Percentiles rank a stretch among this genome's conserved stretches.
Conservation (phyloP, 2,888 invertebrate genomes). For the Metellina segmentata region DNA sequence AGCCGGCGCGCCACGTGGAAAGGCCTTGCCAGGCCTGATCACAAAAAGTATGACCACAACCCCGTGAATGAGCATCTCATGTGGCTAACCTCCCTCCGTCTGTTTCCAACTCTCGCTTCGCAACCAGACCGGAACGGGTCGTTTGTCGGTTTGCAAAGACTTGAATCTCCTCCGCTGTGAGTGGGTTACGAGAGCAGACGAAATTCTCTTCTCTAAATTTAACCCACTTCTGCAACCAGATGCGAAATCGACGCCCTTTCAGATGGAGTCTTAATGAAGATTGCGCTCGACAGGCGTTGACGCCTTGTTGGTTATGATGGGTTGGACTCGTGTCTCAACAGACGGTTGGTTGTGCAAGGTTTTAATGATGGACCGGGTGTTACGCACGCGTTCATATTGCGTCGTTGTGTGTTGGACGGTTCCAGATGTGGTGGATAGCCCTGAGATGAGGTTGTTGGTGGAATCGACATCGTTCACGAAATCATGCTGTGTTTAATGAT, state of each 20-base stretch:
- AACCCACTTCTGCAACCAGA: conserved; percentile 50
- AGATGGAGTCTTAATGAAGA: background rate
- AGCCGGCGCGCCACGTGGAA: conserved; percentile 77
- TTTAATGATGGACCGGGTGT: too few species aligned
- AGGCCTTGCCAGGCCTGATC: conserved; percentile 35
- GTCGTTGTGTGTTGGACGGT: too few species aligned
- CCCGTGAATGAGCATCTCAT: conserved; percentile 49
- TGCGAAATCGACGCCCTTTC: conserved; percentile 19
- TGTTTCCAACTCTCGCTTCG: conserved; percentile 31
- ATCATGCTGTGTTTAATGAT: too few species aligned
- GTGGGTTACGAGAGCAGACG: conserved; percentile 71
- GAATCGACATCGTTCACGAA: too few species aligned
- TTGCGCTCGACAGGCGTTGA: background rate
- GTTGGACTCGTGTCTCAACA: background rate
- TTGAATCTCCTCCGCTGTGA: conserved; percentile 22
- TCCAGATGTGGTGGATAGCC: too few species aligned
- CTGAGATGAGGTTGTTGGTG: too few species aligned
- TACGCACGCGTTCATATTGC: too few species aligned
- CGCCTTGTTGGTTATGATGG: background rate
- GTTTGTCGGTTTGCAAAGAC: background rate
- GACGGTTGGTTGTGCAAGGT: background rate
- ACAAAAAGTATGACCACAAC: conserved; percentile 24
- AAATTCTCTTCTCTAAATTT: conserved; percentile 42
- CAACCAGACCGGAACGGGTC: conserved; percentile 66
- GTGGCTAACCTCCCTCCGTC: background rate